phyloP scores from a whole-genome alignment of 2,113 vertebrate genomes.

The Odontophorus gujanensis region DNA sequence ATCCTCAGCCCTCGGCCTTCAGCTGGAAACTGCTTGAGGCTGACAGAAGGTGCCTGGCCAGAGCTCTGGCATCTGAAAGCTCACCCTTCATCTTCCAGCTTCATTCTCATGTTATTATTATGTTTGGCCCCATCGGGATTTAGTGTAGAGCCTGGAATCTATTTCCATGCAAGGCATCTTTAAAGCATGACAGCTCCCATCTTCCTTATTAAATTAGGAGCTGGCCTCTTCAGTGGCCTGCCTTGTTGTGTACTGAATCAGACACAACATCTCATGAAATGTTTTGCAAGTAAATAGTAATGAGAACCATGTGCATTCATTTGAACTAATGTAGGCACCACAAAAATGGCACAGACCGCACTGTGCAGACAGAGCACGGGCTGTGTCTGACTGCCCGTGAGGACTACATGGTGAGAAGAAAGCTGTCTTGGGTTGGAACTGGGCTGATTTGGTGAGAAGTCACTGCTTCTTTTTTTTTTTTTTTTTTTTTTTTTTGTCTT shows the following conservation, averaged over 20 bases:
- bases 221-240: slow-evolving; percentile 30
- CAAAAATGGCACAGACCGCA: neutral
- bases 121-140: slow-evolving; percentile 1
- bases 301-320: neutral
- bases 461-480: neutral
- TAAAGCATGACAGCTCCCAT: slow-evolving; percentile 26
- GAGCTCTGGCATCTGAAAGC: neutral
- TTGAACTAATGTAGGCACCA: neutral
- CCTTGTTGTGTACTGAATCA: slow-evolving; percentile 50
- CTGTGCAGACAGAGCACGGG: neutral
- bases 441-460: neutral
- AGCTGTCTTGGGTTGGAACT: neutral
- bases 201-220: slow-evolving; percentile 22
- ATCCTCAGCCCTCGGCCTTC: neutral
- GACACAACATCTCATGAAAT: slow-evolving; percentile 11
- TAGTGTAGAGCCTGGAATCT: slow-evolving; percentile 1
- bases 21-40: neutral
- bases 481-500: neutral
- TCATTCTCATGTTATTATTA: neutral
- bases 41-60: slow-evolving; percentile 6
- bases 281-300: slow-evolving; percentile 54
- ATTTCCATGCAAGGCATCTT: slow-evolving; percentile 23
- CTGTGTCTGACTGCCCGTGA: neutral
- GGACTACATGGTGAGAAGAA: neutral
- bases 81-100: neutral